Base-by-base conservation (phyloP, 1,140 invertebrate genomes). In the Tetragonula clypearis region DNA sequence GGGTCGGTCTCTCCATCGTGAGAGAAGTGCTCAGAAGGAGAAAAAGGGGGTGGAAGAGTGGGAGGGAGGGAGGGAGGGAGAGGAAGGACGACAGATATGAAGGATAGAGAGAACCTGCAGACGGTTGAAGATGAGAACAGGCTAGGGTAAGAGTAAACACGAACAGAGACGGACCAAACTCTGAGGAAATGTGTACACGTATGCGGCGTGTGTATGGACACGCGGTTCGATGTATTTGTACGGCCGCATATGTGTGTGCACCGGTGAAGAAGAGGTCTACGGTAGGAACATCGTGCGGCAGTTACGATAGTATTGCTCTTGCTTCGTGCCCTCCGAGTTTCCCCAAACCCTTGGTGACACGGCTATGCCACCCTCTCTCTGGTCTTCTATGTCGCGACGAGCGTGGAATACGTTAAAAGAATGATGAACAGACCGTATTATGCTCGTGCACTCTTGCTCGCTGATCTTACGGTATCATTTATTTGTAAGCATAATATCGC, bases 361-460 rank as follows among this genome's bases (percentile, higher is more conserved):
- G 86, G 68, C 77, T 58, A 76, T 73, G 86, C 84, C 78, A 60
- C 86, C 83, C 81, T 75, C 74, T 76, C 90, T 81, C 35, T 84
- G 86, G 84, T 86, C 88, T 66, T 85, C 72, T 82, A 79, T 85
- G 85, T 86, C 78, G 85, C 85, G 84, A 92, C 90, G 91, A 87
- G 85, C 65, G 66, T 77, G 74, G 90, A 91, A 92, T 92, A 92
- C 90, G 91, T 86, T 92, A 88, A 90, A 92, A 92, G 90, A 92
- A 91, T 92, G 91, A 92, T 90, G 91, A 91, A 92, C 87, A 89
- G 83, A 85, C 75, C 79, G 41, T 85, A 91, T 91, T 88, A 91
- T 86, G 76, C 73, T 87, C 81, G 79, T 74, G 74, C 62, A 79
- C 68, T 75, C 53, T 60, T 68, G 53, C 72, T 76, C 15, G 55